phyloP scores from a whole-genome alignment of 2,113 vertebrate species.

The Osmerus mordax region DNA sequence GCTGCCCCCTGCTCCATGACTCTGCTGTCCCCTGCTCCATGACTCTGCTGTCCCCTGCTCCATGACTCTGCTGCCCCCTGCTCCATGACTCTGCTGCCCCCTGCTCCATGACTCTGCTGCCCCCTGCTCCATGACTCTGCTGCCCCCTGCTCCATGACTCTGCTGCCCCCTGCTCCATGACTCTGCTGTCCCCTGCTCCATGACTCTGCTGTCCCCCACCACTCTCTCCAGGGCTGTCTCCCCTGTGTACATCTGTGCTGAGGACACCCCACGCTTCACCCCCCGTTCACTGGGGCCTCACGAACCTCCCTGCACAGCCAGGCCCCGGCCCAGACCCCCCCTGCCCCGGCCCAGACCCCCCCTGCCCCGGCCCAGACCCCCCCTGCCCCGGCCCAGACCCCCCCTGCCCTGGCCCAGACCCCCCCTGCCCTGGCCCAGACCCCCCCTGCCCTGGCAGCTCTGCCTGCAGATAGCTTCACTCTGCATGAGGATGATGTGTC shows the following conservation, averaged over 20 bases:
- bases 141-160: no score
- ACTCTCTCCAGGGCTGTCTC: slow-evolving; percentile 22
- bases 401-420: neutral
- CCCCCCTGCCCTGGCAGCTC: neutral
- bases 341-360: neutral
- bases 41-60: neutral
- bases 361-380: neutral
- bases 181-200: no score
- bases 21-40: slow-evolving; percentile 11
- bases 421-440: neutral
- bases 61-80: slow-evolving; percentile 5
- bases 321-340: neutral
- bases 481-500: no score
- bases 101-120: no score
- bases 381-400: neutral
- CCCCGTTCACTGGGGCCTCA: no score
- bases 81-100: neutral
- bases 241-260: slow-evolving; percentile 22
- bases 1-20: neutral
- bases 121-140: no score
- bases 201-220: no score
- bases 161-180: no score
- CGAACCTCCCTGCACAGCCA: no score
- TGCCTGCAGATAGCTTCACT: neutral
- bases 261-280: no score